phyloP scores from a whole-genome alignment of 2,888 invertebrate species.

The Andrena bucephala region DNA sequence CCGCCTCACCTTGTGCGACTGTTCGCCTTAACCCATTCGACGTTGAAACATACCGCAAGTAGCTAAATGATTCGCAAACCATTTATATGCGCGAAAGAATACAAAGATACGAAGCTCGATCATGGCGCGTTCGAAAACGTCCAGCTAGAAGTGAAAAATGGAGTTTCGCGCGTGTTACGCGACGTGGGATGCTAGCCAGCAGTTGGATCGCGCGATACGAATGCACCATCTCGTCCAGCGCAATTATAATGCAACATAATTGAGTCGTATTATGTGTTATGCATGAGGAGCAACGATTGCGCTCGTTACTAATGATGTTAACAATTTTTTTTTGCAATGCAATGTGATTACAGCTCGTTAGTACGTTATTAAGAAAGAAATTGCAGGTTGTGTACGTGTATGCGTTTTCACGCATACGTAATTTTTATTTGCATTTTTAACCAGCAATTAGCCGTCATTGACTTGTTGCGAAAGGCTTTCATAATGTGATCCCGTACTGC shows the following conservation, averaged over 20 bases:
- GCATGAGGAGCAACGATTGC: constrained; percentile 56
- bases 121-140: constrained; percentile 21
- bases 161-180: background rate
- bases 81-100: constrained; percentile 53
- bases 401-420: constrained; percentile 60
- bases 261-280: constrained; percentile 56
- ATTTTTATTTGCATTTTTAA: constrained; percentile 54
- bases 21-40: constrained; percentile 39
- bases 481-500: background rate
- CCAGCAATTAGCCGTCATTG: constrained; percentile 47
- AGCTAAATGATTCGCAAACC: constrained; percentile 61
- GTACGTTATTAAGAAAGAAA: constrained; percentile 54
- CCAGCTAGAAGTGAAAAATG: constrained; percentile 24
- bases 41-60: constrained; percentile 42
- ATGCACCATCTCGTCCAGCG: constrained; percentile 16
- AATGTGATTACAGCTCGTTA: constrained; percentile 53
- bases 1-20: constrained; percentile 16
- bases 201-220: constrained; percentile 44
- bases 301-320: constrained; percentile 57
- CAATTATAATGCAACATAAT: constrained; percentile 54
- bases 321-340: constrained; percentile 43
- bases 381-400: constrained; percentile 46
- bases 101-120: constrained; percentile 31
- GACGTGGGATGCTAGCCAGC: constrained; percentile 40
- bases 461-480: constrained; percentile 25